phyloP scores from a whole-genome alignment of 2,113 vertebrate genomes.

The Vimba vimba region DNA sequence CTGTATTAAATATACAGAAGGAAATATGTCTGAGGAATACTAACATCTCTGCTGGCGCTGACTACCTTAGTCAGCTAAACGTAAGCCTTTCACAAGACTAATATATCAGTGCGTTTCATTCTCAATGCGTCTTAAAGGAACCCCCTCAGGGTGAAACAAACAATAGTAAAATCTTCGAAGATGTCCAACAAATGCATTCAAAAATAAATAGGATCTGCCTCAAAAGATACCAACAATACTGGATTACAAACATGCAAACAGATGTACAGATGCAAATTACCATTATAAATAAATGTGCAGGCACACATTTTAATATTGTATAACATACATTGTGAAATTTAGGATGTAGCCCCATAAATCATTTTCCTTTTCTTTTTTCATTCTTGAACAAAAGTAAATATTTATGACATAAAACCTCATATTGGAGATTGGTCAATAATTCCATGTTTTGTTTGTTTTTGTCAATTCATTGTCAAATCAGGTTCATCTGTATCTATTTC shows the following conservation, averaged over 20 bases:
- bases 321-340: no score
- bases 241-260: no score
- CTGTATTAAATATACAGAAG: conserved; percentile 8
- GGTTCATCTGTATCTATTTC: neutral
- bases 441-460: neutral
- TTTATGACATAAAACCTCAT: neutral
- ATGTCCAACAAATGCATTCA: no score
- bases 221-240: no score
- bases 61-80: neutral
- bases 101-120: neutral
- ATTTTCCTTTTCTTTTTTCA: neutral
- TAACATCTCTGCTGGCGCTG: conserved; percentile 10
- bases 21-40: conserved; percentile 20
- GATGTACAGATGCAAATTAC: no score
- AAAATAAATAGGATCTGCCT: no score
- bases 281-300: no score
- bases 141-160: neutral
- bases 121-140: neutral
- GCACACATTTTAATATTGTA: no score
- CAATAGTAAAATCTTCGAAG: neutral
- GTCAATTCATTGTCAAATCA: neutral
- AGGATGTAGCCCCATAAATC: no score
- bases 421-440: neutral
- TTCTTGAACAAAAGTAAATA: neutral
- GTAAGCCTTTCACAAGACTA: conserved; percentile 9